Evolutionary conservation across 2,113 vertebrate genomes (phyloP), one percentile per base, ranked within the genome.

Genomic region (Alectura lathami): DNA sequence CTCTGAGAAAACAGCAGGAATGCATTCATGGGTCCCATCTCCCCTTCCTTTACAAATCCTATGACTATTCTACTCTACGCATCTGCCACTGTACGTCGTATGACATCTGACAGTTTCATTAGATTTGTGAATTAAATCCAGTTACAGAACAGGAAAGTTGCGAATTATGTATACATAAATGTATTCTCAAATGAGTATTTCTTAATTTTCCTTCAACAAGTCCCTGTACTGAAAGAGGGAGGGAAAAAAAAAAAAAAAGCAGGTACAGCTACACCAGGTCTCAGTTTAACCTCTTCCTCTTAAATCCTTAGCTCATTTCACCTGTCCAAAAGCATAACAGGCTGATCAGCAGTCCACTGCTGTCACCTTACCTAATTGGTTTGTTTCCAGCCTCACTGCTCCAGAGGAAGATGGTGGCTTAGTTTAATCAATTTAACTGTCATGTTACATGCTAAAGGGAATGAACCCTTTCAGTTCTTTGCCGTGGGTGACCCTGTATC

Each of bases 51-150:
- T 29, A 83, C 27, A 79, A 91, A 76, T 60, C 29, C 36, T 23
- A 13, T 8, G n/a, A 78, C 42, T 42, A 22, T 5, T 34, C 9
- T 36, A 9, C 30, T 53, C 29, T 42, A 54, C 81, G 67, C 21
- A 53, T 40, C 21, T 73, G 17, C 54, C 42, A 48, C 17, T 2
- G 0, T 30, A 5, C 1, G 4, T 7, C 1, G 4, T 7, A 30
- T 11, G 16, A 57, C 45, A 26, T 24, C 62, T 80, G 59, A 43
- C 7, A 62, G 13, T 18, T 69, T 77, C 63, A 42, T 50, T 88
- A 67, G 42, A 53, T 80, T 88, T 43, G 30, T 48, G n/a, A 84
- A 48, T 48, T 40, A 76, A 59, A 73, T 42, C 47, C 30, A 51
- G 32, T 45, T 79, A 54, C 43, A 82, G 22, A 84, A 50, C 3